Conservation (phyloP, 2,888 invertebrate genomes). For the Belgica antarctica region DNA sequence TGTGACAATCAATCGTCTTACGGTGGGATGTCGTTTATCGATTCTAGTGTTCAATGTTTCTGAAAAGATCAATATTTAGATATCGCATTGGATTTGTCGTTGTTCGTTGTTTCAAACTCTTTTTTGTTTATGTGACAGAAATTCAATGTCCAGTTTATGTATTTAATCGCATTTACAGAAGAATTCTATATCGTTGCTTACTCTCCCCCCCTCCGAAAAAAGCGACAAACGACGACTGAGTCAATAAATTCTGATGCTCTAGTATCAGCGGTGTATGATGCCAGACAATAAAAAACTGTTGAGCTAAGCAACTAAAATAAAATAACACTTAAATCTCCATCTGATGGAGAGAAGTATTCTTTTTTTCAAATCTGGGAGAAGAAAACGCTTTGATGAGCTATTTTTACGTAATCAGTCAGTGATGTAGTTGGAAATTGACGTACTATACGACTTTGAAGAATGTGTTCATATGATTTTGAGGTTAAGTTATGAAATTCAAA, state of each 20-base stretch:
- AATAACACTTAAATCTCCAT: conserved; percentile 16
- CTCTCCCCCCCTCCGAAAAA: not conserved
- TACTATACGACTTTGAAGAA: too few relatives aligned
- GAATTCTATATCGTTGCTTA: not conserved
- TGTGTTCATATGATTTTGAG: too few relatives aligned
- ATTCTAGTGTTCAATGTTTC: not conserved
- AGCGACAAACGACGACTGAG: not conserved
- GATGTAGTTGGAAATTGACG: too few relatives aligned
- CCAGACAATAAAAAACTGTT: conserved; percentile 18
- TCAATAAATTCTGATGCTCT: conserved; percentile 14
- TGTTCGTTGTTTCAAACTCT: not conserved
- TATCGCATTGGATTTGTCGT: not conserved
- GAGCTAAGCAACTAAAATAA: conserved; percentile 25
- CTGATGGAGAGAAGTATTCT: not conserved
- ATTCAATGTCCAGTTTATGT: conserved; percentile 26
- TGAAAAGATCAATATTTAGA: conserved; percentile 38
- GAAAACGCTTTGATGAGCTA: not conserved
- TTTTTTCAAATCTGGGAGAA: not conserved
- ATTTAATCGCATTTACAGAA: conserved; percentile 24
- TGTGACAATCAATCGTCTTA: conserved; percentile 26
- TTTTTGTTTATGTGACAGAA: not conserved
- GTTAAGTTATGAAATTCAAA: too few relatives aligned
- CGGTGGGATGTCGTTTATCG: conserved; percentile 15
- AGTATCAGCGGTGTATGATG: not conserved
- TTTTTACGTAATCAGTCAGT: not conserved